These are phyloP conservation scores for Eidolon helvum DNA, from an alignment of 2,113 vertebrate genomes.

Conservation along the genomic window DNA sequence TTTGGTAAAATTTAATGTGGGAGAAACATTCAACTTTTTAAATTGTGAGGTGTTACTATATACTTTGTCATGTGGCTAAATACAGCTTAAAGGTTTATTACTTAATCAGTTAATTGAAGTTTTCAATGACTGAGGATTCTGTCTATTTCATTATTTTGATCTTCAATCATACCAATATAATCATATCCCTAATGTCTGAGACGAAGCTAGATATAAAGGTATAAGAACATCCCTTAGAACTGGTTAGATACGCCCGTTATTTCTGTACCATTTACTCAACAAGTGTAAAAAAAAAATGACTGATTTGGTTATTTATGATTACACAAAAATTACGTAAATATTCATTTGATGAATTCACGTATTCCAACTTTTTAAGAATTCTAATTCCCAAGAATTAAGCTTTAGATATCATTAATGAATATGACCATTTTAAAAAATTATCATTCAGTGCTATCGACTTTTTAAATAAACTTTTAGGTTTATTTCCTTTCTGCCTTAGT, in stretches of 20 bases:
- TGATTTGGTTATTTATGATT: background rate
- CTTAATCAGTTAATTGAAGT: background rate
- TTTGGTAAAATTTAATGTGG: background rate
- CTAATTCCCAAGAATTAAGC: background rate
- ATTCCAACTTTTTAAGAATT: slow-evolving; percentile 6
- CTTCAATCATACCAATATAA: background rate
- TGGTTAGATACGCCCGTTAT: background rate
- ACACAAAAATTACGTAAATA: slow-evolving; percentile 50
- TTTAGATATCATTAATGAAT: slow-evolving; percentile 39
- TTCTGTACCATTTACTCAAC: slow-evolving; percentile 4
- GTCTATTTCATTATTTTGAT: background rate
- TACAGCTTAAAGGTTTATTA: background rate
- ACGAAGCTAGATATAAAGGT: slow-evolving; percentile 15
- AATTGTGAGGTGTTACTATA: background rate
- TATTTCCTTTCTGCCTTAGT: slow-evolving; percentile 21
- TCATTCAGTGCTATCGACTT: background rate
- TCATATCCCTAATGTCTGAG: background rate
- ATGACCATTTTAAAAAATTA: slow-evolving; percentile 4
- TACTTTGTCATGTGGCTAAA: background rate
- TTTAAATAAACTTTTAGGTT: slow-evolving; percentile 14
- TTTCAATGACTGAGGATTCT: slow-evolving; percentile 3
- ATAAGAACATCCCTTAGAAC: background rate
- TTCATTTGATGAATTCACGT: background rate
- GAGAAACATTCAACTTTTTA: slow-evolving; percentile 1
- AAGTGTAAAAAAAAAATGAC: background rate